A percentile compares a stretch with the other conserved stretches of the same genome.
These are phyloP conservation scores for Hypsibius dujardini DNA, from an alignment of 1,140 invertebrate genomes.

Conservation along the genomic window DNA sequence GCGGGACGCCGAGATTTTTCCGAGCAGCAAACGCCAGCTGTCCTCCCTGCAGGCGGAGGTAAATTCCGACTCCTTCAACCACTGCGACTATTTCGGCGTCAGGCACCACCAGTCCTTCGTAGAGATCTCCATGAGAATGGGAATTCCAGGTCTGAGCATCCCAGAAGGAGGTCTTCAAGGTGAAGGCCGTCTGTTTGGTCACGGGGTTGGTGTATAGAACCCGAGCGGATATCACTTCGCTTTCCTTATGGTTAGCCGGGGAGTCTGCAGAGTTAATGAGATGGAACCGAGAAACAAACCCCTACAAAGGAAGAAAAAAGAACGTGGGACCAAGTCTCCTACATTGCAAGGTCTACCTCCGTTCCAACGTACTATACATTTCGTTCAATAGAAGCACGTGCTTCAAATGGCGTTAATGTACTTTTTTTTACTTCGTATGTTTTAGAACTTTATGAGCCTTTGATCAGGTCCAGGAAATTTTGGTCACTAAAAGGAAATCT, in stretches of 20 bases:
- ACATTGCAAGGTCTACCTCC: background rate
- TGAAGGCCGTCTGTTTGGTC: conserved; percentile 11
- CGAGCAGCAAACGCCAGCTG: background rate
- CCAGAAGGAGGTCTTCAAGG: background rate
- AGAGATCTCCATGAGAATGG: conserved; percentile 4
- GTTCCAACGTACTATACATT: no score
- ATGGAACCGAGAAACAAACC: conserved; percentile 7
- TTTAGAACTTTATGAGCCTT: no score
- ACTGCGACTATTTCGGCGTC: background rate
- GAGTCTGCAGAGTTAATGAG: background rate
- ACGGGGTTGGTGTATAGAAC: conserved; percentile 6
- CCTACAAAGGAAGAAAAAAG: no score
- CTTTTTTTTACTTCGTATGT: no score
- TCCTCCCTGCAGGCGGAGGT: background rate
- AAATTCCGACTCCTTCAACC: background rate
- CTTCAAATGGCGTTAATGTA: no score
- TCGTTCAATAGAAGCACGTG: no score
- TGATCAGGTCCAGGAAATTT: no score
- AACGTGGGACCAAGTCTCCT: no score
- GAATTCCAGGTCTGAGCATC: background rate
- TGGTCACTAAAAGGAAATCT: no score
- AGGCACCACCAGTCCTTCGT: background rate
- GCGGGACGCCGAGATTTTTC: conserved; percentile 3
- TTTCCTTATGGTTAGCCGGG: background rate
- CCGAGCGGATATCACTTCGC: background rate